Base-by-base conservation (phyloP, 2,888 invertebrate species). In the Leptinotarsa rubiginosa region DNA sequence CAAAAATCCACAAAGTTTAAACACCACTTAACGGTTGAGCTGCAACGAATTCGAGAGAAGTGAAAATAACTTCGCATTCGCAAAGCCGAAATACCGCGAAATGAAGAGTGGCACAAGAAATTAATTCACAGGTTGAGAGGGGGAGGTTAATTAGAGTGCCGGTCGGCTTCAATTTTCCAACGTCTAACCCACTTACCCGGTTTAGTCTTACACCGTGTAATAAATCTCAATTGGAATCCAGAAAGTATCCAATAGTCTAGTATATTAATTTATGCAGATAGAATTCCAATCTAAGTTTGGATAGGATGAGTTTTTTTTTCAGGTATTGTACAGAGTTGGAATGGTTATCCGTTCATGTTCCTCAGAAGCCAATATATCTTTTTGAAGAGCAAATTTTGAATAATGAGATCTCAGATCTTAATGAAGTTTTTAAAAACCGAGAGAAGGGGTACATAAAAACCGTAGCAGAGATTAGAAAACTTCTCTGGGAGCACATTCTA, bases 121-220 rank as follows among this genome's bases (percentile, higher is more conserved):
- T 56, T 56, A 56, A 56, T 56, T 10, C 22, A 56, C 20, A 56
- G 22, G 56, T 22, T 13, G 15, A 22, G 56, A 25, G 1, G 50
- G 50, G 50, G n/a, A 15, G 18, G 22, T 56, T 56, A 56, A 56
- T 56, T 22, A 20, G 56, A 22, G 56, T 22, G 20, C 10, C 56
- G 56, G 56, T 56, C 56, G 20, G 25, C 22, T 56, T 56, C 56
- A 56, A 56, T 56, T 56, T 56, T 22, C 56, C 56, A 56, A 20
- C 25, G 25, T 22, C 56, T 56, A 22, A 56, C 56, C 56, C 56
- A 56, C 56, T 56, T 56, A 56, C 20, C 22, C 22, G 20, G 56
- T 22, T 56, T 22, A 56, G 56, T 56, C 56, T 56, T 25, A 56
- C 56, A 22, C 56, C 56, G 22, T 20, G 20, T 20, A 22, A 56